Evolutionary conservation across 1,140 invertebrate species (phyloP), one percentile per base, ranked within the genome.

Genomic region (Drosophila cardini): DNA sequence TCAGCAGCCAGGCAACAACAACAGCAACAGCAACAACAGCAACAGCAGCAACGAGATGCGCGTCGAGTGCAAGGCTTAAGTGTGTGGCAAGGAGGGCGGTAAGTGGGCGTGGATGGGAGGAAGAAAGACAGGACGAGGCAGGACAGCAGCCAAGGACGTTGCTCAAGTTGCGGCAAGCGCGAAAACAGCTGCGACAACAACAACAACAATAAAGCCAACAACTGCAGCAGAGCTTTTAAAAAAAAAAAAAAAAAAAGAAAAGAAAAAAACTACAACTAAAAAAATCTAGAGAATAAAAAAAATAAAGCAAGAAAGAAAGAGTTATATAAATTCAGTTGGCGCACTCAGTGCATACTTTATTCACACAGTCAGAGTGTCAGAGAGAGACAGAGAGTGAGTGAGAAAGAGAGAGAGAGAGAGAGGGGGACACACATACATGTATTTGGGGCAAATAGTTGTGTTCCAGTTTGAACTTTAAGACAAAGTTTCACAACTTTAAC

Each of bases 391-490:
- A 34, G 34, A 64, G 45, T 16, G 11, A 52, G 36, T 18, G 30
- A 34, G 34, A 36, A 11, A 32, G 32, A 26, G 9, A 15, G 42
- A 53, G 42, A 42, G 42, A 43, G 57, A 26, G 57, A 18, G 40
- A 42, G 61, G 65, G 53, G 43, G 46, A 53, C 34, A 26, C 5
- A 40, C 38, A 40, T 40, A 40, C 57, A 70, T 53, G 52, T 76
- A 80, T 86, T 74, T 90, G 78, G 86, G 86, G 87, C 87, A 90
- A 90, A 90, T 90, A 90, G 87, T 90, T 82, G 78, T 90, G 86
- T 76, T 90, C 85, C 69, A 90, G 81, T 90, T 90, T 85, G 69
- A 81, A 76, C 82, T 90, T 90, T 79, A 86, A 90, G 78, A 80
- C 81, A 90, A 90, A 90, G 82, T 86, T 82, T 78, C 60, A 21